phyloP scores from a whole-genome alignment of 1,140 invertebrate genomes.

The Diorhabda carinulata region DNA sequence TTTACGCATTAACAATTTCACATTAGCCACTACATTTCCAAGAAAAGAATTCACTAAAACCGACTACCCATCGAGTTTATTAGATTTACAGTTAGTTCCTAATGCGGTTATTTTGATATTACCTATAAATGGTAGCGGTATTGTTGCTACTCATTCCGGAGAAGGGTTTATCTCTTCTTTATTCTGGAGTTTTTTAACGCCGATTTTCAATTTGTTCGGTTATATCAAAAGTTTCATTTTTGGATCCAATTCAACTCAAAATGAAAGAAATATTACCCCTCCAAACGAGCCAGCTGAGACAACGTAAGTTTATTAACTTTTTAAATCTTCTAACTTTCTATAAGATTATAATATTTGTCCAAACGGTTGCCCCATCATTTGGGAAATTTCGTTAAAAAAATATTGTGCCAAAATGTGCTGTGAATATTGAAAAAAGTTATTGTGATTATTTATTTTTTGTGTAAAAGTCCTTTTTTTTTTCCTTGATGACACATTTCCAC shows the following conservation, averaged over 20 bases:
- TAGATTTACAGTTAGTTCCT: conserved; percentile 70
- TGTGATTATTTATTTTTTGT: no score
- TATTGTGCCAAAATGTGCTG: no score
- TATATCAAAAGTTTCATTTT: conserved; percentile 46
- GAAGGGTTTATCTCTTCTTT: conserved; percentile 41
- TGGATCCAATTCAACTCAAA: conserved; percentile 21
- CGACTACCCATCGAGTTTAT: conserved; percentile 60
- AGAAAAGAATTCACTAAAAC: conserved; percentile 63
- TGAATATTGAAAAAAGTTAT: no score
- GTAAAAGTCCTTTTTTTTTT: no score
- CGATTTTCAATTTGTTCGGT: conserved; percentile 47
- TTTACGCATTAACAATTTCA: conserved; percentile 55
- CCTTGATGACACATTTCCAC: no score
- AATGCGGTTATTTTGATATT: conserved; percentile 76
- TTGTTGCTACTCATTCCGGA: conserved; percentile 38
- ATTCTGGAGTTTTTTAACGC: conserved; percentile 49
- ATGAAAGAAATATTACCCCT: conserved; percentile 1
- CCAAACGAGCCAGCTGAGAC: background rate
- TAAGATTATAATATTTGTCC: no score
- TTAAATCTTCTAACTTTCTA: no score
- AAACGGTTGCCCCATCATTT: no score
- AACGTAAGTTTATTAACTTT: background rate
- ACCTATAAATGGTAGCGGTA: conserved; percentile 44
- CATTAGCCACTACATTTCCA: conserved; percentile 75
- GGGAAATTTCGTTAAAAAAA: no score